A percentile compares a stretch with the other conserved stretches of the same genome.
phyloP scores from a whole-genome alignment of 2,797 vertebrate species.

The Melanogrammus aeglefinus region DNA sequence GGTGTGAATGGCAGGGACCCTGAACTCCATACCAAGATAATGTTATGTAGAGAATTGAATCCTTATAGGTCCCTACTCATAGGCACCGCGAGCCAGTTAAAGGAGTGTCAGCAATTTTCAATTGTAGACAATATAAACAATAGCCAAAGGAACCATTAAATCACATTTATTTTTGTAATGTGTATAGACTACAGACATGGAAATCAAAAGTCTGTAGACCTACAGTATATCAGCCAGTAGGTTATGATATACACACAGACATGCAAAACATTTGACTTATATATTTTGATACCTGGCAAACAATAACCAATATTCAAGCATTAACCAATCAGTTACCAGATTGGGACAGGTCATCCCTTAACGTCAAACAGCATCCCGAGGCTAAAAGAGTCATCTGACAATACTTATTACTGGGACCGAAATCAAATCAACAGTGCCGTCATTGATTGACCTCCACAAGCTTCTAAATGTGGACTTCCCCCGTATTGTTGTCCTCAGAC shows the following conservation, averaged over 20 bases:
- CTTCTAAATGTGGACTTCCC: slow-evolving; percentile 72
- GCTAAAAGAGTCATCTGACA: not conserved
- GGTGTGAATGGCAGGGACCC: too few relatives aligned
- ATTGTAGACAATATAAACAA: not conserved
- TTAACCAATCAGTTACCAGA: too few relatives aligned
- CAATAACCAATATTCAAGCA: not conserved
- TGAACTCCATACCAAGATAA: not conserved
- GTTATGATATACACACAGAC: not conserved
- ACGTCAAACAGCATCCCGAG: not conserved
- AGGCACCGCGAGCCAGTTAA: not conserved
- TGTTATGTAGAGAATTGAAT: too few relatives aligned
- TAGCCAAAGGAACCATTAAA: not conserved
- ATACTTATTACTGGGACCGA: not conserved
- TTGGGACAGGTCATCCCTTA: not conserved
- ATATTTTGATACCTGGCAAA: not conserved
- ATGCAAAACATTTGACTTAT: not conserved
- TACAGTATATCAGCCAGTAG: not conserved
- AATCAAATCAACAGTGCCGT: not conserved
- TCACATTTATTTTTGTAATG: not conserved
- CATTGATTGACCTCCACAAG: not conserved
- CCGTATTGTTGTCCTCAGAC: slow-evolving; percentile 58
- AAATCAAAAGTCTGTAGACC: not conserved
- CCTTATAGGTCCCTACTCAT: not conserved
- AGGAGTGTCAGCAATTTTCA: not conserved
- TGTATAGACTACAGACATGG: not conserved